Base-by-base conservation (phyloP, 2,113 vertebrate species). In the Sylvia atricapilla region DNA sequence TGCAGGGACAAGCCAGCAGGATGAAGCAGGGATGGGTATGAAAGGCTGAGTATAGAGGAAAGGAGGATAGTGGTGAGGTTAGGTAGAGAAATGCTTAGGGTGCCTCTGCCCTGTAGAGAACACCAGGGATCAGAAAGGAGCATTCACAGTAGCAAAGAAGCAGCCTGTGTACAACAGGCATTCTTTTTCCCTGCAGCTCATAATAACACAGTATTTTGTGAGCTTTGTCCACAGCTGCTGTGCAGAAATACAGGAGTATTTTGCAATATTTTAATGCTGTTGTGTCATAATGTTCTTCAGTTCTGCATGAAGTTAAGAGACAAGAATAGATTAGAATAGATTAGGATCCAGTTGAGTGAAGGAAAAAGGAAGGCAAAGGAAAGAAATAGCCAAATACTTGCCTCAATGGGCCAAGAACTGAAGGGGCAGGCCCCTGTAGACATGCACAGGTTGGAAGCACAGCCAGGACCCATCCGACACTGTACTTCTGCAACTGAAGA, bases 391-490 rank as follows among this genome's bases (percentile, higher is more conserved):
- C 10, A 52, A 58, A 73, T 14, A 27, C 60, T 87, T 75, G 39
- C 13, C 44, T 87, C 66, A 72, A 6, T 16, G 27, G 52, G 35
- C 46, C 22, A 85, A 79, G 53, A 85, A 82, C 37, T 19, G 58
- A 84, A 93, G 31, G 16, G 16, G 15, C 33, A 77, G 64, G 30
- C 47, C 19, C 9, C n/a, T 62, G 59, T 63, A 86, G 72, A 53
- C 21, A 23, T 0, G 2, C 18, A 47, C 20, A 47, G 25, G 25
- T 27, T 78, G 59, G 25, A 23, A 84, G 73, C 23, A 11, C 20
- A 50, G 35, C 0, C 0, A 67, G 19, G 23, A 73, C 22, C 24
- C 67, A 16, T 28, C 6, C 0, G 28, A 39, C 14, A 4, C 11
- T 15, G 35, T 15, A n/a, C 15, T 69, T 76, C 91, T 78, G 55